These are phyloP conservation scores for Pecten maximus DNA, from an alignment of 2,888 invertebrate species.

Conservation along the genomic window DNA sequence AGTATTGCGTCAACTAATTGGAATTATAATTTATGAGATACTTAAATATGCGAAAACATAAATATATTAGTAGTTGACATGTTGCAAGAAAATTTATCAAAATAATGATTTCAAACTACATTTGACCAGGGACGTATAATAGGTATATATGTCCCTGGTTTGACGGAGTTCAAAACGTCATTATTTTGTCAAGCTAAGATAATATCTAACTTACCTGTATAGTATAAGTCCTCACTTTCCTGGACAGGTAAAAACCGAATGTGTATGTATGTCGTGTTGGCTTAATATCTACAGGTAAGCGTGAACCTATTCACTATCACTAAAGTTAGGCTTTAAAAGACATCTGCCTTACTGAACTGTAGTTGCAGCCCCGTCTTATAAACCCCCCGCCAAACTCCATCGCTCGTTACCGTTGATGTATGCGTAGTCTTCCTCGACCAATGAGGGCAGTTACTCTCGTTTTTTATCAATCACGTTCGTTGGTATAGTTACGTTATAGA, in stretches of 20 bases:
- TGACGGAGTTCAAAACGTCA: too few species aligned
- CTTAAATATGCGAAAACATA: too few species aligned
- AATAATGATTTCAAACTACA: too few species aligned
- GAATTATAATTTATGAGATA: not conserved
- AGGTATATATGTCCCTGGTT: too few species aligned
- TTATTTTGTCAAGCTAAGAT: too few species aligned
- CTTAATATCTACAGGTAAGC: not conserved
- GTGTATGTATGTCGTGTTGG: not conserved
- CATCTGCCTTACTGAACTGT: not conserved
- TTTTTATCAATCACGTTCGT: slow-evolving; percentile 2
- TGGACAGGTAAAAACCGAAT: not conserved
- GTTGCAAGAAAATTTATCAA: too few species aligned
- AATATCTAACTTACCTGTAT: not conserved
- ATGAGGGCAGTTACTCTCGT: not conserved
- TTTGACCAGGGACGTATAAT: too few species aligned
- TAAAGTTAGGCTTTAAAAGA: not conserved
- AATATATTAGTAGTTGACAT: too few species aligned
- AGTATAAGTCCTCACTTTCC: not conserved
- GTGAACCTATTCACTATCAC: not conserved
- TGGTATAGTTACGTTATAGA: not conserved
- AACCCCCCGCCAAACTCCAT: not conserved
- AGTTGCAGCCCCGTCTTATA: not conserved
- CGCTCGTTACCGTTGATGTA: not conserved
- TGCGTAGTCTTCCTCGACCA: not conserved
- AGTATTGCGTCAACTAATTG: not conserved